Percentiles rank a stretch among this genome's conserved stretches.
These are phyloP conservation scores for Bicyclus anynana DNA, from an alignment of 1,140 invertebrate species.

Conservation along the genomic window DNA sequence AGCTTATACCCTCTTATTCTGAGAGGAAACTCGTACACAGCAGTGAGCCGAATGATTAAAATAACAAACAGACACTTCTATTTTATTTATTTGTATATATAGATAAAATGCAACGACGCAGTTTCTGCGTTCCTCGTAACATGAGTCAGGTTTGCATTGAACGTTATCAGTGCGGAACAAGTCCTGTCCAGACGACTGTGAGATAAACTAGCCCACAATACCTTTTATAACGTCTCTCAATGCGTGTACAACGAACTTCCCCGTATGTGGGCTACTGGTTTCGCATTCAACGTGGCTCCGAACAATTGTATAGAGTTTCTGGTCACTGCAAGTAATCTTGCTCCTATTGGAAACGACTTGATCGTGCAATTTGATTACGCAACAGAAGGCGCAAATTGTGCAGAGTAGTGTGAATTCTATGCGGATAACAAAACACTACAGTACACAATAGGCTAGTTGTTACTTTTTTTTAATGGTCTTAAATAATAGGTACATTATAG, in stretches of 20 bases:
- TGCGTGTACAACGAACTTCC: conserved; percentile 28
- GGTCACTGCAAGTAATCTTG: neutral
- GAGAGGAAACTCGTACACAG: too few relatives aligned
- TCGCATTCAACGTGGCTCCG: conserved; percentile 38
- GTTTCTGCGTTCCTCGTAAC: conserved; percentile 8
- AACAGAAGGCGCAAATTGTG: neutral
- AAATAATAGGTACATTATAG: too few relatives aligned
- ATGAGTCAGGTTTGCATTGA: conserved; percentile 25
- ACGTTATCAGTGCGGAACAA: conserved; percentile 63
- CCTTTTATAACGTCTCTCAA: conserved; percentile 60
- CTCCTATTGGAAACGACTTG: neutral
- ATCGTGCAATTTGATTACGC: neutral
- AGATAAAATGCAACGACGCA: conserved; percentile 3
- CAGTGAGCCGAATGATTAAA: too few relatives aligned
- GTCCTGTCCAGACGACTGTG: conserved; percentile 43
- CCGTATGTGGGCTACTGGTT: conserved; percentile 31
- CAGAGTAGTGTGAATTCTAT: too few relatives aligned
- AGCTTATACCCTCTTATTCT: too few relatives aligned
- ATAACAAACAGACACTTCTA: too few relatives aligned
- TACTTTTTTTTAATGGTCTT: too few relatives aligned
- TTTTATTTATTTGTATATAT: too few relatives aligned
- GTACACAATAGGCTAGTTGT: too few relatives aligned
- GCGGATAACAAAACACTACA: too few relatives aligned
- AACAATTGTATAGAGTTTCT: conserved; percentile 30
- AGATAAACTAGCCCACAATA: conserved; percentile 64